Conservation (phyloP, 2,797 vertebrate species). For the Falco peregrinus region DNA sequence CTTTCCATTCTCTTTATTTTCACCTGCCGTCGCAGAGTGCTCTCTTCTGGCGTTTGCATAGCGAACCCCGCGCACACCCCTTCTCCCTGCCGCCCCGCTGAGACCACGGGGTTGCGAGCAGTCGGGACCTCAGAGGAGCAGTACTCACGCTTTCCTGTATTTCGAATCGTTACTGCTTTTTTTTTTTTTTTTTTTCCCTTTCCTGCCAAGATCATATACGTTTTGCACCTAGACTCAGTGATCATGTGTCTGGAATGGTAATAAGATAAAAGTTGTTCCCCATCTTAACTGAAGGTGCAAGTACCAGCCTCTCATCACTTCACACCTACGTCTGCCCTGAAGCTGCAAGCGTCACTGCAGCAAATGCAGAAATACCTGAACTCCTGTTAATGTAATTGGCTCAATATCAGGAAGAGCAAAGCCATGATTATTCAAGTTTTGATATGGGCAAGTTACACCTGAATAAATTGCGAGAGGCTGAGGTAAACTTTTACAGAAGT, state of each 20-base stretch:
- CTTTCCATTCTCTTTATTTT: accelerated
- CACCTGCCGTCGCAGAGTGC: not conserved
- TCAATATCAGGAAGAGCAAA: not conserved
- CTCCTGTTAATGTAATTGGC: not conserved
- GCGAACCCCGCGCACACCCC: no score
- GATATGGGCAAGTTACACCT: not conserved
- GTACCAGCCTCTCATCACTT: not conserved
- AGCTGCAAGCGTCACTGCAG: not conserved
- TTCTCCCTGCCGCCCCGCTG: not conserved
- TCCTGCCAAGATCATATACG: accelerated
- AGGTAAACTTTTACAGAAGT: not conserved
- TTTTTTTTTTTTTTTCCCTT: not conserved
- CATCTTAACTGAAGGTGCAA: not conserved
- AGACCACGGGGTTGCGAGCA: not conserved
- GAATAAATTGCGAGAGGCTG: not conserved
- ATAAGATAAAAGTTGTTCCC: not conserved
- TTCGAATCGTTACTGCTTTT: not conserved
- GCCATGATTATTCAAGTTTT: not conserved
- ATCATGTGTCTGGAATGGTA: accelerated
- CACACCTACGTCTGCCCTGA: not conserved
- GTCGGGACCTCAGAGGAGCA: not conserved
- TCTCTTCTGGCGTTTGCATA: accelerated
- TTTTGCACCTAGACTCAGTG: not conserved
- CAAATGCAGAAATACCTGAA: not conserved
- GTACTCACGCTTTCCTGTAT: not conserved